Evolutionary conservation across 2,888 invertebrate species (phyloP), one percentile per base, ranked within the genome.

Genomic region (Hymenopus coronatus): DNA sequence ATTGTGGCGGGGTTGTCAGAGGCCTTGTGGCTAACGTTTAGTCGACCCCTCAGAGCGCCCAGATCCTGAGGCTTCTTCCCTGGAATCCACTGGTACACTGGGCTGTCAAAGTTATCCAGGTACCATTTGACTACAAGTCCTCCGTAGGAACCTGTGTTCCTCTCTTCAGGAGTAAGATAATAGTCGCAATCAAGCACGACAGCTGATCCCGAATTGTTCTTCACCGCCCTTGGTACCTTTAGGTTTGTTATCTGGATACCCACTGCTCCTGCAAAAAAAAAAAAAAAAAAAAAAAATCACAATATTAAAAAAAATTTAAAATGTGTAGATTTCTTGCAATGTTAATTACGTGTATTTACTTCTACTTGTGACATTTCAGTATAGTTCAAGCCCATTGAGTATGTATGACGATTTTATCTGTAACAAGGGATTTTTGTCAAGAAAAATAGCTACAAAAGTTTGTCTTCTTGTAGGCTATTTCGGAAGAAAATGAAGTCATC

Each of bases 41-140:
- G 92, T 93, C 95, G 93, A 87, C 94, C 94, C 91, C 93, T 94
- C 90, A 94, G 93, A 46, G 93, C 91, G 0, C 96, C 96, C 86
- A 96, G 93, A 25, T 95, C 96, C 92, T 95, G 95, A 0, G 96
- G 96, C 91, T 94, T 94, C 90, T 95, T 94, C 6, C 96, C 96
- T 1, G 96, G 96, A 90, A 97, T 97, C 97, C 97, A 97, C 92
- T 97, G 97, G 93, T 97, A 97, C 20, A 97, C 96, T 0, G 95
- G 95, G 87, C 95, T 94, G 0, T 94, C 94, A 90, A 94, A 94
- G 91, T 96, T 95, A 92, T 95, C 95, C 92, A 95, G 94, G 92
- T 95, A 96, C 97, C 97, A 97, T 92, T 97, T 97, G 20, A 97
- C 95, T 3, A 97, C 96, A 30, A 97, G 93, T 0, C 96, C 96